A percentile compares a stretch with the other conserved stretches of the same genome.
phyloP scores from a whole-genome alignment of 2,888 invertebrate genomes.

The Apotomis betuletana region DNA sequence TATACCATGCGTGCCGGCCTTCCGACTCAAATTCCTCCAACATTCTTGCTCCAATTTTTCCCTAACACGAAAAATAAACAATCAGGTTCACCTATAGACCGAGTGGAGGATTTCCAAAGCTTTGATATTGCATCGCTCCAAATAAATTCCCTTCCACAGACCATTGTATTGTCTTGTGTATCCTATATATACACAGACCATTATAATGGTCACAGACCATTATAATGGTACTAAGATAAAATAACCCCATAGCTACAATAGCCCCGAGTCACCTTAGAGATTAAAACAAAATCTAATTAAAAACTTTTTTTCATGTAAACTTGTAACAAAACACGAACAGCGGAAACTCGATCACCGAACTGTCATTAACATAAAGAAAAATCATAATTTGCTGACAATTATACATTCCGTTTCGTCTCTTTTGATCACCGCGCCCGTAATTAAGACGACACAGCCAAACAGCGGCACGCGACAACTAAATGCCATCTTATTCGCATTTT shows the following conservation, averaged over 20 bases:
- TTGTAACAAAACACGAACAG: neutral
- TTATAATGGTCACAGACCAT: no score
- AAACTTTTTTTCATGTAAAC: no score
- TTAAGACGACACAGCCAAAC: constrained; percentile 14
- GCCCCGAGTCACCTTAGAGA: no score
- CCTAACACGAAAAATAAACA: constrained; percentile 14
- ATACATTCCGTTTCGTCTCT: neutral
- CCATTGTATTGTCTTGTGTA: no score
- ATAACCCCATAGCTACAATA: no score
- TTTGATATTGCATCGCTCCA: constrained; percentile 13
- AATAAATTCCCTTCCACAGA: constrained; percentile 34
- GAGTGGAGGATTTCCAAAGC: constrained; percentile 13
- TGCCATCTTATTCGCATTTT: constrained; percentile 19
- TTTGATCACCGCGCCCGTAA: constrained; percentile 6
- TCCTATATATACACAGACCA: no score
- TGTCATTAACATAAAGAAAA: neutral
- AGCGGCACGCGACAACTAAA: neutral
- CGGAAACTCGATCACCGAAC: neutral
- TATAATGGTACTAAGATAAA: no score
- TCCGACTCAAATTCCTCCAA: neutral
- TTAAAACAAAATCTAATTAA: no score
- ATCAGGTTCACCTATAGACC: constrained; percentile 23
- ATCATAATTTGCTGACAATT: neutral
- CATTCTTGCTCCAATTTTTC: neutral
- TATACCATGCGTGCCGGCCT: neutral